phyloP scores from a whole-genome alignment of 2,113 vertebrate species.

The Passer domesticus region DNA sequence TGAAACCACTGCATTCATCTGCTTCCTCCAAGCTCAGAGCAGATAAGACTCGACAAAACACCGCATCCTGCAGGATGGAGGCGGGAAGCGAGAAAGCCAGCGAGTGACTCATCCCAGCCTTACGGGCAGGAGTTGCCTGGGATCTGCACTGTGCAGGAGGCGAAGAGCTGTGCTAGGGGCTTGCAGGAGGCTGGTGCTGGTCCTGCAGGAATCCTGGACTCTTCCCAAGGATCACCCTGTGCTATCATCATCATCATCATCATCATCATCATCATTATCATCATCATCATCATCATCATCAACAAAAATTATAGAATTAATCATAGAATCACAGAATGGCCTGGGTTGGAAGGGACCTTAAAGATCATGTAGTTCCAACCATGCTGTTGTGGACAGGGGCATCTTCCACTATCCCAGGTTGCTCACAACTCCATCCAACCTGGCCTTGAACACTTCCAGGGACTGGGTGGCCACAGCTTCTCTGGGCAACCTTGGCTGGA shows the following conservation, averaged over 20 bases:
- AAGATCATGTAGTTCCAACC: neutral
- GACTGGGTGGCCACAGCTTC: neutral
- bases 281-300: neutral
- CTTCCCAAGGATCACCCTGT: neutral
- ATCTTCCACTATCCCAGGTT: neutral
- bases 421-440: neutral
- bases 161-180: neutral
- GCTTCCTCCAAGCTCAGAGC: slow-evolving; percentile 26
- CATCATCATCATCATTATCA: no score
- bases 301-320: neutral
- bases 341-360: neutral
- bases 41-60: slow-evolving; percentile 20
- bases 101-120: slow-evolving; percentile 51
- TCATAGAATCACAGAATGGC: neutral
- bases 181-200: neutral
- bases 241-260: neutral
- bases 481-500: neutral
- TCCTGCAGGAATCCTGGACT: neutral
- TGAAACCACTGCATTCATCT: slow-evolving; percentile 55
- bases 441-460: neutral
- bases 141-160: neutral
- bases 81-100: slow-evolving; percentile 44
- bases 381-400: neutral
- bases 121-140: neutral
- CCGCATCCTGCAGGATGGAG: slow-evolving; percentile 46